phyloP scores from a whole-genome alignment of 2,113 vertebrate genomes.

The Pelobates fuscus region DNA sequence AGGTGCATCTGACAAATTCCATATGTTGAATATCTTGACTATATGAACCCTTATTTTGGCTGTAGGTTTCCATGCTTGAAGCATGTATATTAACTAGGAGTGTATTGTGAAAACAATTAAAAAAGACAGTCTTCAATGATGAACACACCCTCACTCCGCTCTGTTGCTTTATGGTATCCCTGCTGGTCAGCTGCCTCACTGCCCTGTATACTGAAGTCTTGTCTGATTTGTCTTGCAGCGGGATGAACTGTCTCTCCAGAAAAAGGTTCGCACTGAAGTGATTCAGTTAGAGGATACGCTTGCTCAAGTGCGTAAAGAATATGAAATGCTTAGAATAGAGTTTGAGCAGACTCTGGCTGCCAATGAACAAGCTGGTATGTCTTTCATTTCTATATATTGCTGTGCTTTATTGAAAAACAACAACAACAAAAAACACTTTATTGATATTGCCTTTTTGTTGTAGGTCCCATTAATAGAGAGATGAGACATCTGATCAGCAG shows the following conservation, averaged over 20 bases:
- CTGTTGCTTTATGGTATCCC: too few relatives aligned
- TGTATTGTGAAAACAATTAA: too few relatives aligned
- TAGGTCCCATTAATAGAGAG: conserved; percentile 94
- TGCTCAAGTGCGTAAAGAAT: conserved; percentile 95
- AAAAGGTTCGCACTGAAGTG: conserved; percentile 93
- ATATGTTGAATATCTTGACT: too few relatives aligned
- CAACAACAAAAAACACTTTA: not conserved
- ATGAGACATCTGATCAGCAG: conserved; percentile 98
- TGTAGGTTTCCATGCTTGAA: too few relatives aligned
- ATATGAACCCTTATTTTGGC: too few relatives aligned
- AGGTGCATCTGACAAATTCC: too few relatives aligned
- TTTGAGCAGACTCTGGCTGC: conserved; percentile 97
- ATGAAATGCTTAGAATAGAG: conserved; percentile 96
- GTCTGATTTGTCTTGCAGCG: conserved; percentile 67
- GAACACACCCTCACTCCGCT: too few relatives aligned
- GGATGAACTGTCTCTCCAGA: conserved; percentile 92
- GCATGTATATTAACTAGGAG: too few relatives aligned
- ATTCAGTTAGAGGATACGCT: conserved; percentile 97
- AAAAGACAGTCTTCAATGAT: too few relatives aligned
- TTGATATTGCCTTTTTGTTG: conserved; percentile 25
- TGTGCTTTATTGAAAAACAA: not conserved
- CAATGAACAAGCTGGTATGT: conserved; percentile 94
- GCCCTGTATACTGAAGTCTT: too few relatives aligned
- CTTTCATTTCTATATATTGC: not conserved
- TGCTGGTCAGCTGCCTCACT: too few relatives aligned